Base-by-base conservation (phyloP, 2,888 invertebrate species). In the Ametastegia equiseti region DNA sequence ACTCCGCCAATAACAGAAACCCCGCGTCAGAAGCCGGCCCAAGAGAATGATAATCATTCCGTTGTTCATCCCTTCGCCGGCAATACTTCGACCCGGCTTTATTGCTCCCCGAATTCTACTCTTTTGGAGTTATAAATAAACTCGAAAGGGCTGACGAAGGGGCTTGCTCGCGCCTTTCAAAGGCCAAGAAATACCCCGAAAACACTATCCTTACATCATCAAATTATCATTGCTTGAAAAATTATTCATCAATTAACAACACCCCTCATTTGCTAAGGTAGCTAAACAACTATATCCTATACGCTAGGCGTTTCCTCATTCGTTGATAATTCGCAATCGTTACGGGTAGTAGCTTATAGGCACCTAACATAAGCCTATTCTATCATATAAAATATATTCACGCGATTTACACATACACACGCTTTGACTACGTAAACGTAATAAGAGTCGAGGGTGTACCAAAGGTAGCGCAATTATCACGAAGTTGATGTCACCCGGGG, bases 31-130 rank as follows among this genome's bases (percentile, higher is more conserved):
- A 42, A 47, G 15, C 71, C 45, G 71, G 47, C 23, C 5, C 13
- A 36, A 27, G n/a, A 75, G 75, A 75, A 54, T 54, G 27, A 45
- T 71, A 71, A 33, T 54, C 33, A 75, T 54, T 36, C 33, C 36
- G 30, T 54, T 33, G n/a, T 27, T 36, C 2, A 11, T 75, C 36
- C 19, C 0, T n/a, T 27, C 19, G 11, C 9, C 13, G 50, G 47
- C 33, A 33, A 15, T 30, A 50, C 33, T n/a, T 15, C 65, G n/a
- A 36, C 15, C 65, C 39, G 65, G n/a, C 39, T 39, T 36, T 36
- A n/a, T 23, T 39, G 3, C 65, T 39, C 19, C 19, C 11, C 36
- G 36, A 39, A 39, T 19, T 67, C 39, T n/a, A 27, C 65, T 67
- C 39, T 39, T 39, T 19, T 67, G 19, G 39, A 67, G 36, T 67